Conservation (phyloP, 2,797 vertebrate genomes). For the Sebastes nivosus region DNA sequence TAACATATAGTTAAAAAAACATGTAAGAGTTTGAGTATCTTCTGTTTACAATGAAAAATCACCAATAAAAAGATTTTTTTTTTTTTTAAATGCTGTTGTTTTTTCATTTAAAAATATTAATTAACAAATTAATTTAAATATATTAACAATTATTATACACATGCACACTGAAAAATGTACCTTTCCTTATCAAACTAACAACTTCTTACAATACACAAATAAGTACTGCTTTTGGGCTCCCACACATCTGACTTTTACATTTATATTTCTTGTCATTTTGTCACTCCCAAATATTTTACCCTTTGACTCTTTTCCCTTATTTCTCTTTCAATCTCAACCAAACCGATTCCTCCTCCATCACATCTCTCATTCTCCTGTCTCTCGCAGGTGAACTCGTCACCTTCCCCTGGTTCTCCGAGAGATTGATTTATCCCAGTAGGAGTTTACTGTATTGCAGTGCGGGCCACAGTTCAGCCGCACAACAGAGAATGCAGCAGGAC, state of each 20-base stretch:
- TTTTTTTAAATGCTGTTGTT: too few relatives aligned
- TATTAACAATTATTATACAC: background rate
- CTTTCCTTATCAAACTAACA: background rate
- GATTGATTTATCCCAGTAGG: background rate
- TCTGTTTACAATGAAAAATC: too few relatives aligned
- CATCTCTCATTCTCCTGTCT: background rate
- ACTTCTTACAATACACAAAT: background rate
- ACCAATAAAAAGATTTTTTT: too few relatives aligned
- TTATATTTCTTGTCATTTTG: background rate
- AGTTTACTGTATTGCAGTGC: background rate
- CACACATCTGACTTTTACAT: background rate
- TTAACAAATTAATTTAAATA: too few relatives aligned
- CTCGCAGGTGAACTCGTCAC: background rate
- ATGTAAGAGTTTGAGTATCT: too few relatives aligned
- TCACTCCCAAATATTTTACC: background rate
- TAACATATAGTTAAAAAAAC: too few relatives aligned
- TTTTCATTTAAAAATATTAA: too few relatives aligned
- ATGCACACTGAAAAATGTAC: background rate
- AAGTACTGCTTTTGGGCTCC: background rate
- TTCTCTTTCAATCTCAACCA: background rate
- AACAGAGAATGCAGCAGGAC: background rate
- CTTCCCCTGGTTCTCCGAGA: constrained; percentile 1
- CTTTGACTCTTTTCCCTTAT: background rate
- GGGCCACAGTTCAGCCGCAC: constrained; percentile 11
- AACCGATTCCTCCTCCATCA: background rate